Percentiles rank a stretch among this genome's conserved stretches.
These are phyloP conservation scores for Bolinopsis microptera DNA, from an alignment of 37 sponge, comb jelly and placozoan species.

Conservation along the genomic window DNA sequence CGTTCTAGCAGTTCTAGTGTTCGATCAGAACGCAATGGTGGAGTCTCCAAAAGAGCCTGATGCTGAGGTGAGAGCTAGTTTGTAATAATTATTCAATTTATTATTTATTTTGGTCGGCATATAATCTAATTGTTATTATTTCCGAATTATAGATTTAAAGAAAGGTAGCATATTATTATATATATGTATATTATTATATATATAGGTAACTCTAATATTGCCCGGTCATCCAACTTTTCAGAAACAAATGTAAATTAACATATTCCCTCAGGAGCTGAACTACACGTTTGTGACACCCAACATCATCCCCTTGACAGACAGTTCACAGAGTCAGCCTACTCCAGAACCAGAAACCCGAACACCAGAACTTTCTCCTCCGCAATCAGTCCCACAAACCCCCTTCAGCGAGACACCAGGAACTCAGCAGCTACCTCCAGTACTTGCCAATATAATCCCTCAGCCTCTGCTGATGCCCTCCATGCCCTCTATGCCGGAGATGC, in stretches of 20 bases:
- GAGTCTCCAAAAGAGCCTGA: slow-evolving; percentile 59
- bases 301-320: slow-evolving; percentile 23
- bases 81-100: no score
- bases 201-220: no score
- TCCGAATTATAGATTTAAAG: no score
- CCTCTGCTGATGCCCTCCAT: not conserved
- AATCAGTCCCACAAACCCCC: not conserved
- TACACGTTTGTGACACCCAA: slow-evolving; percentile 25
- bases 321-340: not conserved
- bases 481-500: slow-evolving; percentile 27
- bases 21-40: slow-evolving; percentile 22
- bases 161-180: no score
- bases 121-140: no score
- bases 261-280: slow-evolving; percentile 15
- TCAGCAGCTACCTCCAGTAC: slow-evolving; percentile 16
- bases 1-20: slow-evolving; percentile 54
- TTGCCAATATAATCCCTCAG: slow-evolving; percentile 10
- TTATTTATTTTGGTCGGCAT: no score
- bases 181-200: no score
- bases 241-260: no score
- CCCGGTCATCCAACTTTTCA: no score
- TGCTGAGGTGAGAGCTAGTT: not conserved
- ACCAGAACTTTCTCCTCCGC: not conserved
- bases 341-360: not conserved
- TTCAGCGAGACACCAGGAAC: not conserved